Evolutionary conservation across 2,888 invertebrate species (phyloP).

Genomic region (Sminthurides aquaticus): DNA sequence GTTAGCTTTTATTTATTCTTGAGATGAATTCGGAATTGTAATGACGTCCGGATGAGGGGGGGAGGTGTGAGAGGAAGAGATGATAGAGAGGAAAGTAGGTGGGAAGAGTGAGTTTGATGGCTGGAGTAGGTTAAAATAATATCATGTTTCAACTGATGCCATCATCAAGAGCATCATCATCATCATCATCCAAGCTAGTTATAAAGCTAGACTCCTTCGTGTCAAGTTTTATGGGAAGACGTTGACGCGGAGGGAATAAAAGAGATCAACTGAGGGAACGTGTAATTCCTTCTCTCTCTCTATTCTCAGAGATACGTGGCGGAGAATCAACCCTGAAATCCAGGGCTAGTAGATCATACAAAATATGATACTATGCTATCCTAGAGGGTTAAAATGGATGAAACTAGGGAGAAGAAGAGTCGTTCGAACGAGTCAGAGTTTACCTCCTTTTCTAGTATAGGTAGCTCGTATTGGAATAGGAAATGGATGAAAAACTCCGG

Average conservation of each 20-base stretch:
- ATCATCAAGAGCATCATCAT: background rate
- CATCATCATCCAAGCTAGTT: too few species aligned
- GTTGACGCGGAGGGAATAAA: conserved; percentile 6
- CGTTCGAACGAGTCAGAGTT: too few species aligned
- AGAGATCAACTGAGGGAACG: conserved; percentile 6
- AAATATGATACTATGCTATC: too few species aligned
- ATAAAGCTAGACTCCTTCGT: too few species aligned
- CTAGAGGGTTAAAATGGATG: too few species aligned
- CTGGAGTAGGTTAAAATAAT: background rate
- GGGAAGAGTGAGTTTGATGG: background rate
- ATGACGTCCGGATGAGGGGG: too few species aligned
- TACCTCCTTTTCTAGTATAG: too few species aligned
- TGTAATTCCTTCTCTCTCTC: too few species aligned
- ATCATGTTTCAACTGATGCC: background rate
- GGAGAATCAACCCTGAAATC: background rate
- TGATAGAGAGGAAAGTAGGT: conserved; percentile 2
- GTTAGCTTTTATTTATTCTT: background rate
- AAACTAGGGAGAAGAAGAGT: background rate
- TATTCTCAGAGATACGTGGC: background rate
- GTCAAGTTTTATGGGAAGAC: background rate
- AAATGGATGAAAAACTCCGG: background rate
- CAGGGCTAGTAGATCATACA: background rate
- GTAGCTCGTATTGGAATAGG: background rate
- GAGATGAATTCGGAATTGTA: background rate
- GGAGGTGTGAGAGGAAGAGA: conserved; percentile 8